Base-by-base conservation (phyloP, 2,888 invertebrate species). In the Diaprepes abbreviatus region DNA sequence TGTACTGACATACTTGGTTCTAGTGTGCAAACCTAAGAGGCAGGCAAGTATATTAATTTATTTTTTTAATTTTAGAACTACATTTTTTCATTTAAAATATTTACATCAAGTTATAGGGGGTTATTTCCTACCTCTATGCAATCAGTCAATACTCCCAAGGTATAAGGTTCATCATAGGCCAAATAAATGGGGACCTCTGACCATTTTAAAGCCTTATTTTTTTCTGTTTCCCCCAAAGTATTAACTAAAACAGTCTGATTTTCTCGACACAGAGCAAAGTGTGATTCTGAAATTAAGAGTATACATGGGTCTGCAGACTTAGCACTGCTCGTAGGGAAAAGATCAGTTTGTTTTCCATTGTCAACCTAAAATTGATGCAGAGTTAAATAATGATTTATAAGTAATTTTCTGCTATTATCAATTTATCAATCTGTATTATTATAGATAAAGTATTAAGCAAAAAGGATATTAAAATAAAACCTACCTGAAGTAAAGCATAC, bases 121-220 rank as follows among this genome's bases (percentile, higher is more conserved):
- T n/a, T n/a, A n/a, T n/a, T n/a, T n/a, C n/a, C n/a, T 70, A 84
- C 81, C 84, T 97, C 94, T 31, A 97, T 88, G 74, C 90, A 89
- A 78, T 93, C 95, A 55, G 92, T 89, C 54, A 96, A 86, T 52
- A 98, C 87, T 3, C 95, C 96, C 65, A 98, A 85, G 16, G 96
- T 87, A 83, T 94, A 99, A 0, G 98, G 98, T 78, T 94, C 92
- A 84, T 98, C 97, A 91, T 96, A 96, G 24, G 92, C 96, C 73
- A 92, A 86, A 70, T 88, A 89, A 67, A 89, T 83, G 7, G 95
- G 94, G 19, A 91, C 88, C 79, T 94, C 93, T 2, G 89, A 88
- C 95, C 95, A 95, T 79, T 91, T 91, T 1, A 94, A 87, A 17
- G 92, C 90, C 82, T 92, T 89, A 81, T 89, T 91, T 81, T 87